A percentile compares a stretch with the other conserved stretches of the same genome.
These are phyloP conservation scores for Gandaritis pyraliata DNA, from an alignment of 2,888 invertebrate genomes.

Conservation along the genomic window DNA sequence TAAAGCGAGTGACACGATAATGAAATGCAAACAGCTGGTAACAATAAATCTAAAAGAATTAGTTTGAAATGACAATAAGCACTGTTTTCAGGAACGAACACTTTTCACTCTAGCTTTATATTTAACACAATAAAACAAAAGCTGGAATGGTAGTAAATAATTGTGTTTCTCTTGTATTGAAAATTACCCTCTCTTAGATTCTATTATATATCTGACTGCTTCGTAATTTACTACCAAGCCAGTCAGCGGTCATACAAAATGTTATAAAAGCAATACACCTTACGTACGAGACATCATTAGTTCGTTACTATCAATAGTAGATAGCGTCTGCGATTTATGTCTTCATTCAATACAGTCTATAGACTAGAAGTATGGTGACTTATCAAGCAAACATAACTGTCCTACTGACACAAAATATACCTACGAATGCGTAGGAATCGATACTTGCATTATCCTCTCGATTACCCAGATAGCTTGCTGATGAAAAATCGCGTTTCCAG, in stretches of 20 bases:
- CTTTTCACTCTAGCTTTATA: neutral
- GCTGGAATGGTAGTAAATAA: neutral
- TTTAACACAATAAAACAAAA: neutral
- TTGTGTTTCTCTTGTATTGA: no score
- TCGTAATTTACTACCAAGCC: no score
- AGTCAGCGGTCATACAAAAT: no score
- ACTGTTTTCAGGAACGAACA: neutral
- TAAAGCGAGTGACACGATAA: constrained; percentile 19
- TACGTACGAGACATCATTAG: no score
- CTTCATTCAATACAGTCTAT: neutral
- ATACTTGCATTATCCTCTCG: constrained; percentile 65
- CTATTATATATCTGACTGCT: no score
- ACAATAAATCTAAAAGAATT: constrained; percentile 16
- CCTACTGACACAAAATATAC: no score
- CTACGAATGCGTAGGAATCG: constrained; percentile 45
- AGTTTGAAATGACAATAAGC: neutral
- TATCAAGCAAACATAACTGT: constrained; percentile 36
- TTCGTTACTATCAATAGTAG: neutral
- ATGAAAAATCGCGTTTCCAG: constrained; percentile 60
- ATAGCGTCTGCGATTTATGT: neutral
- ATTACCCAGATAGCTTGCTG: constrained; percentile 58
- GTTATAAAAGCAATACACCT: no score
- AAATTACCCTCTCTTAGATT: no score
- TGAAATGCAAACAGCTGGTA: constrained; percentile 21
- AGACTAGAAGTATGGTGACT: constrained; percentile 3